A percentile compares a stretch with the other conserved stretches of the same genome.
Conservation (phyloP, 2,113 vertebrate species). For the Rhineura floridana region DNA sequence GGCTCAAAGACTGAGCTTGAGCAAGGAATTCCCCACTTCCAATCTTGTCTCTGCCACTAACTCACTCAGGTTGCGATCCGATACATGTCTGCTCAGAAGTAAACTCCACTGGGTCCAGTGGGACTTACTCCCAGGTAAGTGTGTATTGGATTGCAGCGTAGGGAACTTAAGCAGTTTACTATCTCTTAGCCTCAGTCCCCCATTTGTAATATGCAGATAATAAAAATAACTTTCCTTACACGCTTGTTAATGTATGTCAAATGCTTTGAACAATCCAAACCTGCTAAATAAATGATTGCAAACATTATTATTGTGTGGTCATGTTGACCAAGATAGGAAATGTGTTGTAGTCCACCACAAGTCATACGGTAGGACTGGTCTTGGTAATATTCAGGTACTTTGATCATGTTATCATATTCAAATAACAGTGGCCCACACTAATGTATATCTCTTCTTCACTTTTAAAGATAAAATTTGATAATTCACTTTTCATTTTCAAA, state of each 20-base stretch:
- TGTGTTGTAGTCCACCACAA: background rate
- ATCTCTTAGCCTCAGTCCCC: too few relatives aligned
- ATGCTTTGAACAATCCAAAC: background rate
- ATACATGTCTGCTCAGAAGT: too few relatives aligned
- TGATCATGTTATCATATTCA: background rate
- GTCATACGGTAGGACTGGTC: background rate
- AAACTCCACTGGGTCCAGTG: too few relatives aligned
- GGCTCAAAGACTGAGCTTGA: background rate
- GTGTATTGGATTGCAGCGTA: too few relatives aligned
- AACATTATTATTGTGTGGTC: background rate
- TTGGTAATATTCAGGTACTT: background rate
- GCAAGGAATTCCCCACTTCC: background rate
- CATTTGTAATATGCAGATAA: too few relatives aligned
- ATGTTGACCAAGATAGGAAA: background rate
- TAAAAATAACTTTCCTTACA: too few relatives aligned
- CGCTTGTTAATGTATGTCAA: background rate
- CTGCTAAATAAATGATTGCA: background rate
- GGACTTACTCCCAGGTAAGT: too few relatives aligned
- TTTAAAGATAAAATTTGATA: background rate
- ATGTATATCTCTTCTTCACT: background rate
- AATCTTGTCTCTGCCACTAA: background rate
- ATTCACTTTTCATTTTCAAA: conserved; percentile 18
- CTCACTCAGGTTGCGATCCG: background rate
- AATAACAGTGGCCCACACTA: background rate
- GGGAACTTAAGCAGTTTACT: too few relatives aligned